A percentile compares a stretch with the other conserved stretches of the same genome.
Evolutionary conservation across 2,888 invertebrate species (phyloP).

Genomic region (Temnothorax unifasciatus): DNA sequence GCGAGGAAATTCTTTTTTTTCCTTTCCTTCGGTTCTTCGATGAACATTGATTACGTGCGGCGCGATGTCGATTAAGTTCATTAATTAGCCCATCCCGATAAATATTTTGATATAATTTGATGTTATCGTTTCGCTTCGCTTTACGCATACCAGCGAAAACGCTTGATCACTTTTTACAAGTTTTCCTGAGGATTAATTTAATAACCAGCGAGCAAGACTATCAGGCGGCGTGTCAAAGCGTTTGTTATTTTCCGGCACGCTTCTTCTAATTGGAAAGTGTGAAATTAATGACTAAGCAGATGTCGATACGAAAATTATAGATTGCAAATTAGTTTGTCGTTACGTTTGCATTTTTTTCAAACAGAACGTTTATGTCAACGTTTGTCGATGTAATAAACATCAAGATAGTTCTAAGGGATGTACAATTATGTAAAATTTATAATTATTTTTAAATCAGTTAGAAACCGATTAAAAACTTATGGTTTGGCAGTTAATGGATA

Average conservation of each 20-base stretch:
- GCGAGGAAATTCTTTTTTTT: background rate
- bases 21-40: background rate
- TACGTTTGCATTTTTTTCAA: constrained; percentile 6
- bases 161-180: constrained; percentile 45
- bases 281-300: constrained; percentile 44
- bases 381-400: background rate
- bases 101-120: background rate
- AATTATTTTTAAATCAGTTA: constrained; percentile 2
- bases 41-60: background rate
- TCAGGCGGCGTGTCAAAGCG: constrained; percentile 69
- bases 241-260: constrained; percentile 65
- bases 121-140: background rate
- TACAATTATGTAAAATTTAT: background rate
- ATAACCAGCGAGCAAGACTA: constrained; percentile 71
- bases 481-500: background rate
- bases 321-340: constrained; percentile 8
- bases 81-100: background rate
- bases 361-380: background rate
- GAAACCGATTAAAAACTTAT: background rate
- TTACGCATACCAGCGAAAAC: constrained; percentile 4
- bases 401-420: background rate
- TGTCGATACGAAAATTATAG: constrained; percentile 5
- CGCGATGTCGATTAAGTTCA: background rate
- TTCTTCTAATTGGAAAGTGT: constrained; percentile 48
- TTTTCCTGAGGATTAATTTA: constrained; percentile 65